These are phyloP conservation scores for Prinia subflava DNA, from an alignment of 2,113 vertebrate genomes.

Conservation along the genomic window DNA sequence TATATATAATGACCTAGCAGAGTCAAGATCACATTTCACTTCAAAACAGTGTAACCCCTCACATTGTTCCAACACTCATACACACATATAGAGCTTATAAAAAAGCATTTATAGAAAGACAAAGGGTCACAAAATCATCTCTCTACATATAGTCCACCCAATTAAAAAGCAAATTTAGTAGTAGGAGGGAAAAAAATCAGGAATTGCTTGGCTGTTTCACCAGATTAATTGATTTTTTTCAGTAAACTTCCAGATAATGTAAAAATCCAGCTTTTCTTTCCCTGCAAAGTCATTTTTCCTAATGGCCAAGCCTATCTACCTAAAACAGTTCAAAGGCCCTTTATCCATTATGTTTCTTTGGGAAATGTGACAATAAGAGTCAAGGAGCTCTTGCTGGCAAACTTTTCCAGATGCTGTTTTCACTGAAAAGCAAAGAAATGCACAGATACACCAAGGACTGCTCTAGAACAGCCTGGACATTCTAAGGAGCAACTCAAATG, in stretches of 20 bases:
- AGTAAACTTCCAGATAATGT: background rate
- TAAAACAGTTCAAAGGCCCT: background rate
- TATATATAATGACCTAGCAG: background rate
- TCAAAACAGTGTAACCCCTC: background rate
- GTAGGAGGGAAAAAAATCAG: background rate
- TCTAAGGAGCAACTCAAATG: background rate
- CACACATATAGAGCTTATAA: background rate
- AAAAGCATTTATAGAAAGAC: background rate
- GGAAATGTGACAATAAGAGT: background rate
- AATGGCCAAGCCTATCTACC: background rate
- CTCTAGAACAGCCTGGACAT: background rate
- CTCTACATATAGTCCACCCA: background rate
- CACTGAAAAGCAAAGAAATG: background rate
- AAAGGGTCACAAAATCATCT: background rate
- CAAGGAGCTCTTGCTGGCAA: background rate
- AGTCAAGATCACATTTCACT: background rate
- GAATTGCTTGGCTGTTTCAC: background rate
- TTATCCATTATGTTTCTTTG: background rate
- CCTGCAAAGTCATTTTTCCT: background rate
- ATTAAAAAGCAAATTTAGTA: constrained; percentile 1
- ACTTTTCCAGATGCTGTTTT: background rate
- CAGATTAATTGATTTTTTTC: background rate
- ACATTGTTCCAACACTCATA: background rate
- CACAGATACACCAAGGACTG: background rate
- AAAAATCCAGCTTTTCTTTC: background rate